A percentile compares a stretch with the other conserved stretches of the same genome.
Conservation (phyloP, 2,888 invertebrate genomes). For the Drosophila tripunctata region DNA sequence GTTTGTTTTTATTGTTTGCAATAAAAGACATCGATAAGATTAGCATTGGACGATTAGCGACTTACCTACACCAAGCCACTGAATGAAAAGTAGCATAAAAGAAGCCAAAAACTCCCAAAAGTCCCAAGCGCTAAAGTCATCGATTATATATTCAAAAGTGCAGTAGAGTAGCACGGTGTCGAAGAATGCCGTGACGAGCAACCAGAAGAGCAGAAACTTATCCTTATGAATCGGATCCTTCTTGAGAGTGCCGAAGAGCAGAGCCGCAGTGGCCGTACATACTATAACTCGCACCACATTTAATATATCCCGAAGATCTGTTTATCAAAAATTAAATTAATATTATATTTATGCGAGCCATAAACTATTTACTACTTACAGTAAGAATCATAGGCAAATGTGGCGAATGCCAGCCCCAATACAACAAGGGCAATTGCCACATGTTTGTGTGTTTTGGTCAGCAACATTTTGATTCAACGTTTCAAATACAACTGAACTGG, state of each 20-base stretch:
- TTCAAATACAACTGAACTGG: constrained; percentile 19
- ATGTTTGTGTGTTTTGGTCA: not conserved
- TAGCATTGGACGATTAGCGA: not conserved
- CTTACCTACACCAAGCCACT: constrained; percentile 4
- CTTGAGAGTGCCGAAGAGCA: constrained; percentile 6
- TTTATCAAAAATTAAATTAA: not conserved
- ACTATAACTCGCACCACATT: not conserved
- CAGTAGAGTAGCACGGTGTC: not conserved
- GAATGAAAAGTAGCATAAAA: not conserved
- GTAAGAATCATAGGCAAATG: not conserved
- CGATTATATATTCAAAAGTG: not conserved
- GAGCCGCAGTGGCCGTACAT: not conserved
- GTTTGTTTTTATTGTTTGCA: too few species aligned
- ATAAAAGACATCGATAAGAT: not conserved
- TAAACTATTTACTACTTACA: not conserved
- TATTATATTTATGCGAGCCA: too few species aligned
- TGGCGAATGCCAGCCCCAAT: constrained; percentile 1
- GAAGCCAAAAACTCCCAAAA: not conserved
- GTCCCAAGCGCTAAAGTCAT: not conserved
- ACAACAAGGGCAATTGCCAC: constrained; percentile 9
- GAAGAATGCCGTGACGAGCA: not conserved
- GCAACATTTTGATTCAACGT: constrained; percentile 22
- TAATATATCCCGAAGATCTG: not conserved
- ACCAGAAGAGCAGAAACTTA: constrained; percentile 17
- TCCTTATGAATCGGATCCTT: constrained; percentile 14